Evolutionary conservation across 1,140 invertebrate species (phyloP), one percentile per base, ranked within the genome.

Genomic region (Schlechtendalia chinensis): DNA sequence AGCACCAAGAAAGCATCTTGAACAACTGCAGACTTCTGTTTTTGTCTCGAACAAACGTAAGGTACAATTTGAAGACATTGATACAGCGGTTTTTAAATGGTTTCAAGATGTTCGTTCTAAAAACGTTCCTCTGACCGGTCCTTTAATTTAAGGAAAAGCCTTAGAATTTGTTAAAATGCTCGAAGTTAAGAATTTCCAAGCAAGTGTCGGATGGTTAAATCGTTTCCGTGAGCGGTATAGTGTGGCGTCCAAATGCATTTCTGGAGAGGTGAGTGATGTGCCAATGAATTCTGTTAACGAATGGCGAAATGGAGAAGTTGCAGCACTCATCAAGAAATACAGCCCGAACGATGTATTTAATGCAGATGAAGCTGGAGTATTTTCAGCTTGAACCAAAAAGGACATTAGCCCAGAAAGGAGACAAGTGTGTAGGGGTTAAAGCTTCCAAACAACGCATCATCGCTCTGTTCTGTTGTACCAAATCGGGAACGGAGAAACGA

Each of bases 281-380:
- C 54, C 54, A 56, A 56, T 56, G 19, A 56, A 56, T 56, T 56
- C 54, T 56, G n/a, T 56, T 56, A 24, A 56, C 54, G 54, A 56
- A 56, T 56, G 54, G 54, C 54, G 3, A 56, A 56, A 56, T 11
- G 79, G 17, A 81, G 53, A 83, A 82, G 50, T 47, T 45, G 45
- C 29, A 12, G 69, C n/a, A 72, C 22, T 85, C 47, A n/a, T n/a
- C n/a, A n/a, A n/a, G n/a, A n/a, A n/a, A n/a, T n/a, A n/a, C n/a
- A n/a, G n/a, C n/a, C n/a, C n/a, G n/a, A n/a, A n/a, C n/a, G n/a
- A n/a, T n/a, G n/a, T n/a, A n/a, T n/a, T n/a, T n/a, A n/a, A n/a
- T n/a, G n/a, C n/a, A n/a, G n/a, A n/a, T n/a, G n/a, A n/a, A n/a
- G n/a, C n/a, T n/a, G n/a, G n/a, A n/a, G n/a, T n/a, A n/a, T n/a